A percentile compares a stretch with the other conserved stretches of the same genome.
Conservation (phyloP, 2,797 vertebrate genomes). For the Forpus xanthops region DNA sequence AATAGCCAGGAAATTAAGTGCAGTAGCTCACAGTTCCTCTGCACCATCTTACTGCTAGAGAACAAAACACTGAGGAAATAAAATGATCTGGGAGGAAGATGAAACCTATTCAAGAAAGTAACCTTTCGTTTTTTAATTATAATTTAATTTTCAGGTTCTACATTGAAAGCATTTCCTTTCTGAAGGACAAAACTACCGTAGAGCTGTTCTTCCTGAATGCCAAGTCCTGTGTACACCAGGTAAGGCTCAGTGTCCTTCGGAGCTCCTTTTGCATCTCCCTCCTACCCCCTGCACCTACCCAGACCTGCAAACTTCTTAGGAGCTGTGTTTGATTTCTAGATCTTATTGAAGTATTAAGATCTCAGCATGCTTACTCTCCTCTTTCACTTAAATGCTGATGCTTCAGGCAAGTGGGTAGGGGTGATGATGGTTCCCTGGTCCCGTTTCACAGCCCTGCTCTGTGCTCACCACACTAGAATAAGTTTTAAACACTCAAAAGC, state of each 20-base stretch:
- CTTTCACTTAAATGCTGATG: background rate
- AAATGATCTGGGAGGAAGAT: background rate
- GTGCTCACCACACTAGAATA: background rate
- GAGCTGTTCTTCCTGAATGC: conserved; percentile 97
- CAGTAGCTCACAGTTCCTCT: conserved; percentile 16
- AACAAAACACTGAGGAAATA: conserved; percentile 21
- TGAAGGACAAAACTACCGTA: conserved; percentile 94
- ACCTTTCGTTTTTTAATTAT: background rate
- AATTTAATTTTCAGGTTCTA: conserved; percentile 87
- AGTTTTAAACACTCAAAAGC: background rate
- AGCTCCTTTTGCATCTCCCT: background rate
- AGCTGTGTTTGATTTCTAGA: background rate
- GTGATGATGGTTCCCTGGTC: background rate
- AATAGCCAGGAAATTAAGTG: conserved; percentile 22
- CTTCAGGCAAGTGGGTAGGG: background rate
- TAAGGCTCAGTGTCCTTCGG: conserved; percentile 66
- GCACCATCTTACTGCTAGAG: background rate
- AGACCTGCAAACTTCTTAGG: background rate
- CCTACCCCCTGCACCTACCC: background rate
- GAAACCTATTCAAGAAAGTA: background rate
- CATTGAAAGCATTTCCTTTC: conserved; percentile 92
- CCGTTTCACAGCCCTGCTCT: background rate
- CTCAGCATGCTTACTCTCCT: background rate
- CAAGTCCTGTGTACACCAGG: conserved; percentile 91
- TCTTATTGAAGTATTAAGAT: background rate